Evolutionary conservation across 2,113 vertebrate species (phyloP).

Genomic region (Brachirus orientalis): DNA sequence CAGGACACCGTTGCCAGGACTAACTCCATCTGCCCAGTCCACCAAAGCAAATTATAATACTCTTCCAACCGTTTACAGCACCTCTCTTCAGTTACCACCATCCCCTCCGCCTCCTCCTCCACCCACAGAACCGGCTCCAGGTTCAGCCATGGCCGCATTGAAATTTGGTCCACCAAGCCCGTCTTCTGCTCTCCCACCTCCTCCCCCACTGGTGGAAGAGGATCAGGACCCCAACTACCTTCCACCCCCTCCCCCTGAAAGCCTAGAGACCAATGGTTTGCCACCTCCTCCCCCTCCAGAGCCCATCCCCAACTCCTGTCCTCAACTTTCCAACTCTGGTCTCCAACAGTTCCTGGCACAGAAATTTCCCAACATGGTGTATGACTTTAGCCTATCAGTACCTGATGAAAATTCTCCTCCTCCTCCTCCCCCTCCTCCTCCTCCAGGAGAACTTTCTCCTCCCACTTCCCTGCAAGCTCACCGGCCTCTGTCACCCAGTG

Average conservation of each 20-base stretch:
- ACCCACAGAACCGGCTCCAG: conserved; percentile 72
- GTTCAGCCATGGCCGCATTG: conserved; percentile 86
- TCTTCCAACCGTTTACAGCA: conserved; percentile 74
- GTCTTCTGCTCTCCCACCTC: conserved; percentile 74
- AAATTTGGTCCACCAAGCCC: conserved; percentile 82
- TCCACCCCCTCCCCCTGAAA: conserved; percentile 61
- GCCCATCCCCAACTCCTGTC: not conserved
- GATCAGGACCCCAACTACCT: conserved; percentile 51
- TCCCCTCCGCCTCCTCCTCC: conserved; percentile 80
- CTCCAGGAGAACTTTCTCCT: conserved; percentile 74
- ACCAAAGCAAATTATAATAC: conserved; percentile 79
- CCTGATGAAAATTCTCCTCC: conserved; percentile 33
- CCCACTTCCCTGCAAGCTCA: conserved; percentile 52
- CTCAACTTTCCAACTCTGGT: conserved; percentile 70
- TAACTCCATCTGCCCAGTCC: conserved; percentile 24
- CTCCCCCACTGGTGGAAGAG: conserved; percentile 73
- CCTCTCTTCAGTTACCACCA: conserved; percentile 79
- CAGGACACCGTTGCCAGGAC: conserved; percentile 24
- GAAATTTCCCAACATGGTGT: conserved; percentile 88
- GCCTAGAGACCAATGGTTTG: conserved; percentile 63
- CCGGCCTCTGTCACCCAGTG: conserved; percentile 61
- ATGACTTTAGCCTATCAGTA: conserved; percentile 58
- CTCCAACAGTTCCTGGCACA: conserved; percentile 82
- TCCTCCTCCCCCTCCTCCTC: conserved; percentile 40
- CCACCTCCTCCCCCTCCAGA: conserved; percentile 65